These are phyloP conservation scores for Biston stratarius DNA, from an alignment of 2,888 invertebrate genomes.

Conservation along the genomic window DNA sequence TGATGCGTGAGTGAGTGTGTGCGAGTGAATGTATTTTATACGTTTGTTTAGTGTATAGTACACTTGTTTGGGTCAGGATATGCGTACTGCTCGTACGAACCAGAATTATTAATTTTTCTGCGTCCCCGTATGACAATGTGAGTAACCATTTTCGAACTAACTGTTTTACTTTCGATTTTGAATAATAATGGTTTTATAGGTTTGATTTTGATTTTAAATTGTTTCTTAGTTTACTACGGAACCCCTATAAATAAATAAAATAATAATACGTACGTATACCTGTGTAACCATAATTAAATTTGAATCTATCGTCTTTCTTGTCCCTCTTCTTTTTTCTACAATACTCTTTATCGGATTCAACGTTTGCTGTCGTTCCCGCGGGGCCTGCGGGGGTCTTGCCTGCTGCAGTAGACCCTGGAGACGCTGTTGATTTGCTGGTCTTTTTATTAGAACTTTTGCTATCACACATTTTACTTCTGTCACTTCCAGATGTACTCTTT, in stretches of 20 bases:
- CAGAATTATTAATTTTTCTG: no score
- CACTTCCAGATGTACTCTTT: conserved; percentile 66
- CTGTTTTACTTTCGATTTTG: no score
- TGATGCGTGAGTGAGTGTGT: no score
- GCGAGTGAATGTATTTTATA: no score
- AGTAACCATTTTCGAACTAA: no score
- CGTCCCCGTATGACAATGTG: no score
- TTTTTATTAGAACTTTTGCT: conserved; percentile 54
- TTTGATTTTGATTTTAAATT: not conserved
- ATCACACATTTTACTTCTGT: conserved; percentile 58
- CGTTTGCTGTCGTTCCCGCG: conserved; percentile 23
- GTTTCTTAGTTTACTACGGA: conserved; percentile 1
- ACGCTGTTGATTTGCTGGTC: conserved; percentile 49
- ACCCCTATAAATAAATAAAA: conserved; percentile 42
- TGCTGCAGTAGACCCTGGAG: conserved; percentile 47
- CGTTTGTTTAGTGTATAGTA: no score
- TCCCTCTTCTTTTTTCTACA: conserved; percentile 64
- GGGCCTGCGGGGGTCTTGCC: conserved; percentile 47
- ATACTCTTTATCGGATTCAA: conserved; percentile 66
- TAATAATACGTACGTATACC: conserved; percentile 80
- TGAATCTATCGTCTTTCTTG: conserved; percentile 70
- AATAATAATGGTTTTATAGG: no score
- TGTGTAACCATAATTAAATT: conserved; percentile 80
- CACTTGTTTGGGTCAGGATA: no score
- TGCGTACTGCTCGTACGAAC: no score